phyloP scores from a whole-genome alignment of 2,797 vertebrate genomes.

The Triplophysa bombifrons region DNA sequence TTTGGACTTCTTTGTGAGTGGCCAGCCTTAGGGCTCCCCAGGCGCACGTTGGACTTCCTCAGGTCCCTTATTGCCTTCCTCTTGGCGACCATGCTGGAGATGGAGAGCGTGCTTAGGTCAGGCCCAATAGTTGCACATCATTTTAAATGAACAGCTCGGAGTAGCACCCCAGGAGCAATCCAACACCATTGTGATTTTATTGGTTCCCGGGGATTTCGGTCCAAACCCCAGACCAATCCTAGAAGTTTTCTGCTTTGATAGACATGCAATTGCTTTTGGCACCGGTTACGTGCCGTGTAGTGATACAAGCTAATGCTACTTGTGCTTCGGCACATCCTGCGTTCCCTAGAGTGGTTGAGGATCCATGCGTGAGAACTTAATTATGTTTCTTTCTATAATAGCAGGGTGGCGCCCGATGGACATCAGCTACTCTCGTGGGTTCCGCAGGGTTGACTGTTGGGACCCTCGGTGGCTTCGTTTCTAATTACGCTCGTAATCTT shows the following conservation, averaged over 20 bases:
- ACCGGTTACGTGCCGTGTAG: not conserved
- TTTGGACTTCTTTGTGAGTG: slow-evolving; percentile 75
- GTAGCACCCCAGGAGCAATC: slow-evolving; percentile 72
- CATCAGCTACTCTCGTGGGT: slow-evolving; percentile 53
- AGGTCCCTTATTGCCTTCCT: slow-evolving; percentile 69
- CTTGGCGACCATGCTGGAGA: slow-evolving; percentile 64
- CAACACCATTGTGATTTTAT: slow-evolving; percentile 71
- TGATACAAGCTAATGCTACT: not conserved
- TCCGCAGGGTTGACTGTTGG: slow-evolving; percentile 42
- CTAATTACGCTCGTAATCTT: slow-evolving; percentile 82
- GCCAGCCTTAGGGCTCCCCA: slow-evolving; percentile 72
- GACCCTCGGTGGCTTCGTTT: slow-evolving; percentile 57
- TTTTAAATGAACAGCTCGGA: slow-evolving; percentile 80
- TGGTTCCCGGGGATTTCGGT: slow-evolving; percentile 56
- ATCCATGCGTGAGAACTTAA: slow-evolving; percentile 67
- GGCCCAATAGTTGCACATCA: slow-evolving; percentile 77
- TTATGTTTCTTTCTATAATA: slow-evolving; percentile 67
- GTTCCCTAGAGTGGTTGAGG: slow-evolving; percentile 25
- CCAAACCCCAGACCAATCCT: slow-evolving; percentile 36
- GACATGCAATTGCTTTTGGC: slow-evolving; percentile 19
- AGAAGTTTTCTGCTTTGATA: slow-evolving; percentile 13
- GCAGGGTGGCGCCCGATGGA: slow-evolving; percentile 61
- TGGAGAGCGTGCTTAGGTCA: slow-evolving; percentile 70
- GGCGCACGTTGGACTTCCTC: slow-evolving; percentile 56
- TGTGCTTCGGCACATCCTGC: slow-evolving; percentile 10